Base-by-base conservation (phyloP, 2,113 vertebrate genomes). In the Amazona vittata region DNA sequence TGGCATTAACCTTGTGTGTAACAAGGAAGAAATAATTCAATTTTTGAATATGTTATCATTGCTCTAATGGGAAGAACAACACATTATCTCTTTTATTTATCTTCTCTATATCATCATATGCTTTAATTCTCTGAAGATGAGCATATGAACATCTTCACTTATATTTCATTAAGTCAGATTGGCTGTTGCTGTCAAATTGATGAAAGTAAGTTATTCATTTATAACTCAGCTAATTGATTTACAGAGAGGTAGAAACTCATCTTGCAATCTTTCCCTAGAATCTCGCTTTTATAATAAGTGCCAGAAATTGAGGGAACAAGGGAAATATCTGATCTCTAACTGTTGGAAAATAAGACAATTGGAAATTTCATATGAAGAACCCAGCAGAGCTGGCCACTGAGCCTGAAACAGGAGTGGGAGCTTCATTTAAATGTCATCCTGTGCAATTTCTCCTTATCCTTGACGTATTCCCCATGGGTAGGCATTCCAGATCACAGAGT, bases 161-260 rank as follows among this genome's bases (percentile, higher is more conserved):
- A 89, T 81, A 86, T 95, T 95, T 95, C 96, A 95, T 97, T 95
- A 94, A 91, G 89, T 95, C 81, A 87, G 69, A 94, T 95, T 8
- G 52, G 89, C 83, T 87, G 85, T 86, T 87, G 74, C 96, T 96
- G 90, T 96, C 92, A 94, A 95, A 96, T 84, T 95, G 95, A 91
- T 94, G 67, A 81, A 91, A 95, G 68, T 89, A 83, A 95, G 65
- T 94, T 94, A 92, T 73, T 96, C 47, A 87, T 96, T 96, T 96
- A 79, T 93, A 96, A 89, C 80, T 84, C 37, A 4, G 69, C 81
- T 95, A 96, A 96, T 96, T 97, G 96, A 97, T 96, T 96, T 93
- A 96, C 83, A 69, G 65, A 83, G 86, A 93, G 28, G 70, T 92
- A 90, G 86, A 92, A 86, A 39, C 83, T 94, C 69, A 89, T 50